Evolutionary conservation across 37 sponge, comb jelly and placozoan species (phyloP), one percentile per base, ranked within the genome.

Genomic region (Axinella damicornis): DNA sequence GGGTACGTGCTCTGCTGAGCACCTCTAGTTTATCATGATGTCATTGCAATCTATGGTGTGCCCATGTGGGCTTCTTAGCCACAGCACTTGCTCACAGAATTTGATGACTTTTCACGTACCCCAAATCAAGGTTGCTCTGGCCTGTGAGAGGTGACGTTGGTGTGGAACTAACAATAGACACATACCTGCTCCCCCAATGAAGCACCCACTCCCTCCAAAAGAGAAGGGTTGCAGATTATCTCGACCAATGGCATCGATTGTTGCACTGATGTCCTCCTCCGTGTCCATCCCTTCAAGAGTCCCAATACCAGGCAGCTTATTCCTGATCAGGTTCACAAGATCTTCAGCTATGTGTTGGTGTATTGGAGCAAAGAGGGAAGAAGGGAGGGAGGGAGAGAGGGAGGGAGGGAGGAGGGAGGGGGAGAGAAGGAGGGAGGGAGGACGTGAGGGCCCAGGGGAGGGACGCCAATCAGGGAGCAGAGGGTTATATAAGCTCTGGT

Each of bases 381-480:
- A 41, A 57, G 24, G 38, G 35, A 76, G 33, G 33, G 53, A 34
- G 40, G 76, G 57, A 66, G 36, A 65, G 76, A 33, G 60, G 76
- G 37, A 66, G 24, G 67, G 67, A 69, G 65, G 58, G 73, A 70
- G 54, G 70, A 22, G 86, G 55, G 78, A 46, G 71, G 46, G 77
- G 22, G 54, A 53, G 78, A 36, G 78, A 55, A 61, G 41, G 78
- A 77, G 78, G 64, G 86, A 75, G 85, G 71, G 69, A 76, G 85
- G 41, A 76, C 37, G 68, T 65, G 85, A 84, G 68, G 85, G 70
- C 37, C 76, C 40, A 76, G 40, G 76, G 69, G 41, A 46, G 71
- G 32, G 74, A n/a, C n/a, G n/a, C n/a, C n/a, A n/a, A n/a, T n/a
- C n/a, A 73, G 83, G 64, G 83, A 83, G 64, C n/a, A 74, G 78